Percentiles rank a stretch among this genome's conserved stretches.
phyloP scores from a whole-genome alignment of 2,797 vertebrate genomes.

The Peromyscus nudipes region DNA sequence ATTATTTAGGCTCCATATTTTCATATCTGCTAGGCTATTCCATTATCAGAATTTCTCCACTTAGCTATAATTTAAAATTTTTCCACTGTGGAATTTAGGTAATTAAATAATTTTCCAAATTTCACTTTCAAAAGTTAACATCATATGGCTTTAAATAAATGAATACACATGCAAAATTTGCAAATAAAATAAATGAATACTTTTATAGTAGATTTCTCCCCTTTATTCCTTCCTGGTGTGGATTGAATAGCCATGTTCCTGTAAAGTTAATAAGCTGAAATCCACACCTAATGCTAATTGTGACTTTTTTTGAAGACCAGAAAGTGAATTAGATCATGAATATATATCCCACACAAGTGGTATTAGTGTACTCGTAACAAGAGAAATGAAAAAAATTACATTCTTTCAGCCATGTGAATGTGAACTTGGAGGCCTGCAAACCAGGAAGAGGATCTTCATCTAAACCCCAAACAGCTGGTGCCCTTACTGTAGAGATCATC shows the following conservation, averaged over 20 bases:
- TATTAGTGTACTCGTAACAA: not conserved
- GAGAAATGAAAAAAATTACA: not conserved
- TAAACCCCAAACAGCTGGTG: not conserved
- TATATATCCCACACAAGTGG: not conserved
- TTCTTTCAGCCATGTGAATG: not conserved
- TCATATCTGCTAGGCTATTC: not conserved
- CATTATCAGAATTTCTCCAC: not conserved
- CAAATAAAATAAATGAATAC: not conserved
- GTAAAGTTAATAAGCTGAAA: not conserved
- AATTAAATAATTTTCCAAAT: not conserved
- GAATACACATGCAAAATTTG: not conserved
- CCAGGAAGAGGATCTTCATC: not conserved
- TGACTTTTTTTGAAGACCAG: not conserved
- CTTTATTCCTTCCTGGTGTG: not conserved
- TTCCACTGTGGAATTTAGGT: not conserved
- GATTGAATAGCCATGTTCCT: not conserved
- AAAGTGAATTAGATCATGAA: not conserved
- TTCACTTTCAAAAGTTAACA: not conserved
- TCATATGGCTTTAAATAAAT: not conserved
- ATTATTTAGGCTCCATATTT: conserved; percentile 6
- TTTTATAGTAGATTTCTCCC: not conserved
- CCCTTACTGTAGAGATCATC: not conserved
- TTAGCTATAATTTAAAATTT: not conserved
- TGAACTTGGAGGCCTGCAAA: not conserved
- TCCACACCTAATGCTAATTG: not conserved